Percentiles rank a stretch among this genome's conserved stretches.
These are phyloP conservation scores for Sicus ferrugineus DNA, from an alignment of 2,888 invertebrate species.

Conservation along the genomic window DNA sequence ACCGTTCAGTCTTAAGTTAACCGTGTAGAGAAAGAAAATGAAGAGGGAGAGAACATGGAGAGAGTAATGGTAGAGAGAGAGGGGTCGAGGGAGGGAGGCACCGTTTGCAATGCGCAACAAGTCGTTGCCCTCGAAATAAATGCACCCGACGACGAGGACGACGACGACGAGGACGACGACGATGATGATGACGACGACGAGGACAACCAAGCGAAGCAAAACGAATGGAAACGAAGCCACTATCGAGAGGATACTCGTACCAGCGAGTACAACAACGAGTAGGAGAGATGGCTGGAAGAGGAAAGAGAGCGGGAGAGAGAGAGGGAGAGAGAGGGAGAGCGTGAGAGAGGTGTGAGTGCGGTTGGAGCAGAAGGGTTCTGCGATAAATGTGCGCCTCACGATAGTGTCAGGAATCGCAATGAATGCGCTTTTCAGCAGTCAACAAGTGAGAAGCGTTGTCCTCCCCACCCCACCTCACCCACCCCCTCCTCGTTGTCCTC, in stretches of 20 bases:
- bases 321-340: neutral
- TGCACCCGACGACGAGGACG: neutral
- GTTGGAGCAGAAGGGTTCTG: no score
- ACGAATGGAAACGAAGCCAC: constrained; percentile 7
- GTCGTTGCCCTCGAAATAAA: constrained; percentile 47
- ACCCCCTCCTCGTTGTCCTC: neutral
- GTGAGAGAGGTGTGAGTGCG: neutral
- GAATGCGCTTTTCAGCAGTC: neutral
- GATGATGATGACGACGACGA: neutral
- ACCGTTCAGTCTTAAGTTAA: neutral
- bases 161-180: neutral
- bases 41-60: neutral
- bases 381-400: no score
- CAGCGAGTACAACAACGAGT: neutral
- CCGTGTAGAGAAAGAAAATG: neutral
- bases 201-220: neutral
- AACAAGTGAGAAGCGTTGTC: neutral
- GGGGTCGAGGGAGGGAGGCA: constrained; percentile 14
- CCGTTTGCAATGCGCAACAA: constrained; percentile 44
- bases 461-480: neutral
- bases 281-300: neutral
- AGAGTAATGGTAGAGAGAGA: neutral
- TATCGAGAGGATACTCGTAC: neutral
- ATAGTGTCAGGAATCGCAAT: no score
- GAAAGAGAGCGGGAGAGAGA: neutral